These are phyloP conservation scores for Drosophila albomicans DNA, from an alignment of 1,140 invertebrate species.

Conservation along the genomic window DNA sequence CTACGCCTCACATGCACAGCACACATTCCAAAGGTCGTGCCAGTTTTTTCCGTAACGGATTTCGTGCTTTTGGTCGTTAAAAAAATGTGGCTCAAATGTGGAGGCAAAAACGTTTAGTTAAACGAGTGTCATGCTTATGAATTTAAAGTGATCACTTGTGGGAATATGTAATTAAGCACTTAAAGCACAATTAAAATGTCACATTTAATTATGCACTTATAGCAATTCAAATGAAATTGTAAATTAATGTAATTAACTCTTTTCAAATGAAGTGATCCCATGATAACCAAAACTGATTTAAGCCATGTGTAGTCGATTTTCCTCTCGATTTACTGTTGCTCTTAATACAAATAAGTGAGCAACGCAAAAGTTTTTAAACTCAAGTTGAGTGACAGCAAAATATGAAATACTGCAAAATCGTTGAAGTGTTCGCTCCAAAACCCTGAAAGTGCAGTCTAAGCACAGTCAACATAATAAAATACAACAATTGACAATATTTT, in stretches of 20 bases:
- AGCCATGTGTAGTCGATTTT: neutral
- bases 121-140: slow-evolving; percentile 26
- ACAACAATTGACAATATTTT: slow-evolving; percentile 78
- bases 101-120: slow-evolving; percentile 15
- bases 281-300: neutral
- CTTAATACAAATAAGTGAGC: slow-evolving; percentile 34
- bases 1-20: slow-evolving; percentile 27
- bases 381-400: slow-evolving; percentile 62
- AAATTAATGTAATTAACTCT: neutral
- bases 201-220: neutral
- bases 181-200: neutral
- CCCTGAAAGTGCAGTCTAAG: slow-evolving; percentile 33
- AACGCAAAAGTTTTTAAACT: slow-evolving; percentile 50
- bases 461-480: slow-evolving; percentile 67
- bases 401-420: slow-evolving; percentile 62
- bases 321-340: neutral
- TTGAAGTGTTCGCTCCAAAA: slow-evolving; percentile 52
- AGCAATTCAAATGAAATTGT: neutral
- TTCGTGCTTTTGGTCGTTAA: slow-evolving; percentile 18
- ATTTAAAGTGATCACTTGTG: slow-evolving; percentile 6
- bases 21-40: slow-evolving; percentile 4
- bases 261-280: neutral
- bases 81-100: slow-evolving; percentile 20
- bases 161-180: neutral
- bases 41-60: slow-evolving; percentile 28